Base-by-base conservation (phyloP, 1,140 invertebrate genomes). In the Drosophila ohnishii region DNA sequence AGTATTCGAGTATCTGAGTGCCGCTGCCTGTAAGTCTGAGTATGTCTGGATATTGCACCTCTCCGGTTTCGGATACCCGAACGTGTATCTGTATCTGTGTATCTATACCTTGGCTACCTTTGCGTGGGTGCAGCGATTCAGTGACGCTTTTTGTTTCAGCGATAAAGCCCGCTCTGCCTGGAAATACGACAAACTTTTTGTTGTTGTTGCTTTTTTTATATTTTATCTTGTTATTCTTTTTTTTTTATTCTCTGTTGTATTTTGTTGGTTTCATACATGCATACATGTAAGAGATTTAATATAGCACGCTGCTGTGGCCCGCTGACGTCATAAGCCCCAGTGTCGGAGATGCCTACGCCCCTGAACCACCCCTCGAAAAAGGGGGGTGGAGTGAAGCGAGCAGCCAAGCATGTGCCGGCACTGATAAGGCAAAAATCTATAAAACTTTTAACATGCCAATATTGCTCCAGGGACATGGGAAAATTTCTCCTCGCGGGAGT, bases 401-500 rank as follows among this genome's bases (percentile, higher is more conserved):
- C 60, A 65, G 35, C 35, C 22, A 39, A 66, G 80, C 63, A 82
- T 62, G 61, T 80, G 55, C 28, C 28, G 58, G 16, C 51, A 35
- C 57, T 81, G 81, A 81, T 85, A 85, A 85, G 78, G 53, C 48
- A 45, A 53, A 67, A 87, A 65, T 75, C 78, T 75, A 78, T 75
- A 78, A 75, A 67, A 56, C 42, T 63, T 81, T 67, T 71, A 66
- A 71, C 73, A 71, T 56, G 56, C 16, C 65, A 72, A 72, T 72
- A 72, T 37, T 71, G 56, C 44, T 10, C 45, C 11, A 10, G 57
- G 32, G 47, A 67, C 39, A 60, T 34, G 56, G 37, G 44, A 60
- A 62, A 65, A 55, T 40, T 44, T 22, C 45, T 50, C 30, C 57
- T 39, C 39, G 19, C 30, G 56, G 19, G 37, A 64, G 32, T 65